Conservation (phyloP, 2,113 vertebrate genomes). For the Bubalus kerabau region DNA sequence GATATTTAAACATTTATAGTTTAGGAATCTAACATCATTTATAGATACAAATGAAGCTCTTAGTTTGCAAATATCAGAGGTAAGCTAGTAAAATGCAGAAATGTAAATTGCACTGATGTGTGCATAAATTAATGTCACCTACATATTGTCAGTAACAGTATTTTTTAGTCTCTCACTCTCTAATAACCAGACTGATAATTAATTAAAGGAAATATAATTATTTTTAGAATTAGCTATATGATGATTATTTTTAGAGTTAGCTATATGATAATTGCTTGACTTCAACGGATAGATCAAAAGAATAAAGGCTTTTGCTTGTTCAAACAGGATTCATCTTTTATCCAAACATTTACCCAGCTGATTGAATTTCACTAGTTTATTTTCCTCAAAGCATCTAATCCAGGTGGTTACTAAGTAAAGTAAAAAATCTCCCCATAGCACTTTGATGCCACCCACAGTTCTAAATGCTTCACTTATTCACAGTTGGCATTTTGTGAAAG, state of each 20-base stretch:
- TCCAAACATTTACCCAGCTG: conserved; percentile 25
- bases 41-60: not conserved
- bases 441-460: not conserved
- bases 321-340: conserved; percentile 21
- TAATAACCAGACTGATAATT: not conserved
- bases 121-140: not conserved
- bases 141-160: not conserved
- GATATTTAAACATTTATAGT: not conserved
- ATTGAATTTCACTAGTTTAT: conserved; percentile 27
- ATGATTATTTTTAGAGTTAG: conserved; percentile 1
- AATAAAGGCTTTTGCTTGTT: not conserved
- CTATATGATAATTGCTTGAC: not conserved
- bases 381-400: not conserved
- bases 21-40: not conserved
- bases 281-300: not conserved
- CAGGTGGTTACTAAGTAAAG: not conserved
- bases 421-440: not conserved
- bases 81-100: not conserved
- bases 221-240: not conserved
- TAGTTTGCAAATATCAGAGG: not conserved
- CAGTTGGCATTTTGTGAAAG: not conserved
- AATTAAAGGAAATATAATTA: not conserved
- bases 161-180: not conserved
- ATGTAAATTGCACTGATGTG: not conserved
- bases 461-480: not conserved